Evolutionary conservation across 2,888 invertebrate genomes (phyloP), one percentile per base, ranked within the genome.

Genomic region (Perdita meconis): DNA sequence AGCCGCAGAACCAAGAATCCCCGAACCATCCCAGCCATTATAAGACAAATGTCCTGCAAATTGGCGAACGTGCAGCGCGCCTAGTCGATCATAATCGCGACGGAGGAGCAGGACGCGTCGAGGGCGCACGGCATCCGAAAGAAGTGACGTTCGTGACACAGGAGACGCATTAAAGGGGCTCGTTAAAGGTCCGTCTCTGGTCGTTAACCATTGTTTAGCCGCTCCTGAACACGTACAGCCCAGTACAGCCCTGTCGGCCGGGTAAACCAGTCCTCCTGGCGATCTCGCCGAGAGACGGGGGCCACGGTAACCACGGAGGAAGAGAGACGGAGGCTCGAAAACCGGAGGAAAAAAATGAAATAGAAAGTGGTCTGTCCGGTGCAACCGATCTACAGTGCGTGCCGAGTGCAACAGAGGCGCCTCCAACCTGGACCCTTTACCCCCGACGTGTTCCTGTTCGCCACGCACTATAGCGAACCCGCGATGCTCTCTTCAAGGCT

Each of bases 341-440:
- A 68, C 70, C 42, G 60, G 75, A 79, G 78, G 60, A 84, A 87
- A 90, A 87, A 86, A 89, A 88, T 88, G 84, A 91, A 90, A 88
- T 89, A 91, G 92, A 92, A 92, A 92, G 92, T 90, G 90, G 92
- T 92, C 87, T 87, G 89, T 90, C 91, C 90, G 86, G 92, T 91
- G 89, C 89, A 88, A 87, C 86, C 30, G 87, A 82, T 87, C 86
- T 90, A 90, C 86, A 88, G 89, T 87, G 79, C 84, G 84, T 34
- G 50, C 82, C 53, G 83, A 76, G 85, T n/a, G n/a, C n/a, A 78
- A 75, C 84, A 86, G 86, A 87, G 87, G 85, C 88, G 79, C 85
- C 86, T 86, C 77, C 83, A 80, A 79, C 81, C n/a, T 82, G 66
- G 63, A 76, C 53, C 79, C 63, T 66, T n/a, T 74, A 73, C 66